Evolutionary conservation across 2,888 invertebrate genomes (phyloP), one percentile per base, ranked within the genome.

Genomic region (Itoplectis maculator): DNA sequence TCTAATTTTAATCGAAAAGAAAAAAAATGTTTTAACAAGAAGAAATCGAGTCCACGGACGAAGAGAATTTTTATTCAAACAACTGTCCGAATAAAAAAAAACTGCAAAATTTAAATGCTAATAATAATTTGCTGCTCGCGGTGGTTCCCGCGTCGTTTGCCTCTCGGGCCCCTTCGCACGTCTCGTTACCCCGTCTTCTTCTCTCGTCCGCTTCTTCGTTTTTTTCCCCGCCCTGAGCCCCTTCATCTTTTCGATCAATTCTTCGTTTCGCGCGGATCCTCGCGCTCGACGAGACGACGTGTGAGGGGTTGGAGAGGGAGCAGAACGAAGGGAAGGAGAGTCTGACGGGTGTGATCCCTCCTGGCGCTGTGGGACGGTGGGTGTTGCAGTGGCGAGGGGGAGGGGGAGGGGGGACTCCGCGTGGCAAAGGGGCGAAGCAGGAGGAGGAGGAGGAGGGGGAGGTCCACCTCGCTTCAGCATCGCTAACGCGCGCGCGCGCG

Each of bases 271-370:
- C 78, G 47, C 61, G 68, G 59, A 29, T 68, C 51, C 61, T 68
- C 56, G n/a, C 29, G 61, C 42, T 61, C 69, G 69, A 49, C 70
- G 72, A 65, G 78, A 79, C 69, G 78, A 77, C 56, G 78, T 70
- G 63, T 56, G 81, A 65, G 51, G 47, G 49, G 70, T 61, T 54
- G 61, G 45, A 45, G 59, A 42, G 51, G 23, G 40, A 54, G 15
- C 15, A 63, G 68, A 42, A n/a, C 51, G 65, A 63, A 42, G 69
- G 69, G 42, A 63, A 20, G 13, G 29, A 63, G 77, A 74, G 65
- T 75, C 80, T 70, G 84, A 79, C 82, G 84, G 79, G 74, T 70
- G 79, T 69, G 82, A 84, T 84, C 84, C 84, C 84, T 81, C 81
- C 79, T 79, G 82, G 84, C 84, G 79, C 79, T 79, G 72, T 66